Conservation (phyloP, 2,888 invertebrate genomes). For the Pandemis heparana region DNA sequence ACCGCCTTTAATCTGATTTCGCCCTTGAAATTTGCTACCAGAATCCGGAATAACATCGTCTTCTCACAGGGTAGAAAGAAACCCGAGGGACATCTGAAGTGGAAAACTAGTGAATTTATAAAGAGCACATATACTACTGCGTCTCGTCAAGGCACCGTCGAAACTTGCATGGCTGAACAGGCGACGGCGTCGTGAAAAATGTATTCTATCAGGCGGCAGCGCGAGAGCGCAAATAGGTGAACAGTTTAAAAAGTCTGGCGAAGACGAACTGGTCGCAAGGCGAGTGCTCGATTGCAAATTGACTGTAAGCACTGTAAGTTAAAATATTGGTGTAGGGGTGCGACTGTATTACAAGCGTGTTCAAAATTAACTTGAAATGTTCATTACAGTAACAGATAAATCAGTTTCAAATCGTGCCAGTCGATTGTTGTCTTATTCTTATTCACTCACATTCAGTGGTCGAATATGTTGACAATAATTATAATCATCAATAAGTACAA, state of each 20-base stretch:
- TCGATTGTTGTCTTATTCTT: too few species aligned
- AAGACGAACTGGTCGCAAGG: slow-evolving; percentile 43
- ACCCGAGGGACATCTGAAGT: slow-evolving; percentile 39
- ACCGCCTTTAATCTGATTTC: slow-evolving; percentile 34
- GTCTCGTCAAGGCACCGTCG: slow-evolving; percentile 45
- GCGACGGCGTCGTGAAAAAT: slow-evolving; percentile 70
- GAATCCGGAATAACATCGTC: slow-evolving; percentile 38
- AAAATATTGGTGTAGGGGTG: background rate
- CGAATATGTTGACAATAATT: too few species aligned
- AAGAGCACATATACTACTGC: slow-evolving; percentile 42
- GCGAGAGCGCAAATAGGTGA: slow-evolving; percentile 60
- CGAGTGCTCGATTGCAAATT: slow-evolving; percentile 35
- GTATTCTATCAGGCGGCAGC: slow-evolving; percentile 58
- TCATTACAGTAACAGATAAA: too few species aligned
- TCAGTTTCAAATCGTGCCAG: too few species aligned
- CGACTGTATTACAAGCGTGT: background rate
- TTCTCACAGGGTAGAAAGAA: slow-evolving; percentile 37
- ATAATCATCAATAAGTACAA: too few species aligned
- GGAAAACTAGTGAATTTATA: slow-evolving; percentile 44
- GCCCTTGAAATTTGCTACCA: slow-evolving; percentile 31
- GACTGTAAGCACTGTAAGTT: slow-evolving; percentile 30
- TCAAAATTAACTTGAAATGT: too few species aligned
- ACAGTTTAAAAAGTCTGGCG: slow-evolving; percentile 67
- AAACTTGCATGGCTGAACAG: slow-evolving; percentile 57
- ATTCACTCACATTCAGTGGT: too few species aligned